Conservation (phyloP, 1,140 invertebrate genomes). For the Rhyzopertha dominica region DNA sequence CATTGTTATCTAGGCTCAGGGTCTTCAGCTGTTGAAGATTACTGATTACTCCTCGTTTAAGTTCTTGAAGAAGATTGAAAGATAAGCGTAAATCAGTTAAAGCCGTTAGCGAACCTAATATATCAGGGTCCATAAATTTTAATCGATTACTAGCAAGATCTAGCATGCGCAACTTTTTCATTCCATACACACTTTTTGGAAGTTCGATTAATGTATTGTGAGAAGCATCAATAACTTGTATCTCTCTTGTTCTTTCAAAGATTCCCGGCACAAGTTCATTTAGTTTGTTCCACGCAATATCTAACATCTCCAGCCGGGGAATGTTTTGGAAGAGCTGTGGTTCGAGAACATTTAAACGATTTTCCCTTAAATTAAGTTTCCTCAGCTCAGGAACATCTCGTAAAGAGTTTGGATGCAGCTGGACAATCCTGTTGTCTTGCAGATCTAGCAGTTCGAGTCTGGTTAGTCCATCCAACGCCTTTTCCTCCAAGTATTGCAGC, state of each 20-base stretch:
- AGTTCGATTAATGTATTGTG: slow-evolving; percentile 71
- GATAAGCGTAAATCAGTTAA: slow-evolving; percentile 64
- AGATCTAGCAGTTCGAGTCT: slow-evolving; percentile 71
- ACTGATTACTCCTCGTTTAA: slow-evolving; percentile 66
- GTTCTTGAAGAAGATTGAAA: slow-evolving; percentile 67
- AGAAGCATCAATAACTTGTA: slow-evolving; percentile 71
- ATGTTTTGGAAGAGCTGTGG: slow-evolving; percentile 64
- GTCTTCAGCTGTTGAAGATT: slow-evolving; percentile 64
- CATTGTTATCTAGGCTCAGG: slow-evolving; percentile 76
- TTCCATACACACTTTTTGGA: slow-evolving; percentile 61
- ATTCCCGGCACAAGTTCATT: slow-evolving; percentile 60
- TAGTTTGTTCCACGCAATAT: slow-evolving; percentile 73
- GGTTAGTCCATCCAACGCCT: slow-evolving; percentile 63
- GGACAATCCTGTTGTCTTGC: slow-evolving; percentile 66
- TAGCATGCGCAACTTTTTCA: slow-evolving; percentile 62
- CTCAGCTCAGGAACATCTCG: slow-evolving; percentile 57
- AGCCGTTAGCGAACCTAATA: slow-evolving; percentile 60
- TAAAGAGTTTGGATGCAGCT: slow-evolving; percentile 62
- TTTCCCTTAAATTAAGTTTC: slow-evolving; percentile 69
- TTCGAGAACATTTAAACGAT: slow-evolving; percentile 66
- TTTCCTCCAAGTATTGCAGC: slow-evolving; percentile 62
- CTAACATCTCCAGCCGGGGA: slow-evolving; percentile 58
- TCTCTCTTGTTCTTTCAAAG: slow-evolving; percentile 60
- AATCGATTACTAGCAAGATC: slow-evolving; percentile 78
- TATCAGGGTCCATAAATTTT: slow-evolving; percentile 61